A percentile compares a stretch with the other conserved stretches of the same genome.
Conservation (phyloP, 1,140 invertebrate species). For the Leptopilina boulardi region DNA sequence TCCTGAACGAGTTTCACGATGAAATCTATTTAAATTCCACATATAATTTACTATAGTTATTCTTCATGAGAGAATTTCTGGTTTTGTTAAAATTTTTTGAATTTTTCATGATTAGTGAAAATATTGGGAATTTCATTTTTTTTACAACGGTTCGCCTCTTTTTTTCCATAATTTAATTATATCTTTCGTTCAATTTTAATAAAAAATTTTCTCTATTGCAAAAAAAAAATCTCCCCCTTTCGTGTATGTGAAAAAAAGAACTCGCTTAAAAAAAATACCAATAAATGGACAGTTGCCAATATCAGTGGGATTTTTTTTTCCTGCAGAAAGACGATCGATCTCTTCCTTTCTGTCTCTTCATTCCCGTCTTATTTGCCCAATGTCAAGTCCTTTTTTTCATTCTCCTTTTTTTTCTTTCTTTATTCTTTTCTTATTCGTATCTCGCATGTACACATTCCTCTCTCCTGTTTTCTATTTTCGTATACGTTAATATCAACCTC, state of each 20-base stretch:
- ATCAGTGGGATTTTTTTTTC: conserved; percentile 22
- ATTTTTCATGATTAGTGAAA: background rate
- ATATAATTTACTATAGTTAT: conserved; percentile 2
- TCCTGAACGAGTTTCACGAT: conserved; percentile 25
- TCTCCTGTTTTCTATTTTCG: conserved; percentile 42
- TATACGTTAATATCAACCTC: conserved; percentile 40
- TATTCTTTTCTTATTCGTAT: conserved; percentile 12
- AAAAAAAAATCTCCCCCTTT: background rate
- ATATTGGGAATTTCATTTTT: no score
- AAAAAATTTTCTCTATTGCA: background rate
- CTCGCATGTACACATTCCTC: conserved; percentile 38
- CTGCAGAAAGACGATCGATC: conserved; percentile 24
- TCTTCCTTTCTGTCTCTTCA: conserved; percentile 22
- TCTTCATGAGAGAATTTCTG: background rate
- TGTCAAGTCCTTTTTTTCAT: conserved; percentile 4
- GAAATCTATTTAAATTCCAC: conserved; percentile 24
- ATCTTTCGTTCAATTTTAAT: background rate
- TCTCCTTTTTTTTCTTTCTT: background rate
- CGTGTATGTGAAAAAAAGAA: background rate
- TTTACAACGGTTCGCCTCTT: background rate
- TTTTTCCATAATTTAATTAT: background rate
- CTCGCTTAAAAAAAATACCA: conserved; percentile 5
- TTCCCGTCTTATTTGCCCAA: conserved; percentile 30
- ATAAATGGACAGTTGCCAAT: conserved; percentile 28
- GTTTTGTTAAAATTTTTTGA: background rate